phyloP scores from a whole-genome alignment of 2,888 invertebrate species.

The Baronia brevicornis region DNA sequence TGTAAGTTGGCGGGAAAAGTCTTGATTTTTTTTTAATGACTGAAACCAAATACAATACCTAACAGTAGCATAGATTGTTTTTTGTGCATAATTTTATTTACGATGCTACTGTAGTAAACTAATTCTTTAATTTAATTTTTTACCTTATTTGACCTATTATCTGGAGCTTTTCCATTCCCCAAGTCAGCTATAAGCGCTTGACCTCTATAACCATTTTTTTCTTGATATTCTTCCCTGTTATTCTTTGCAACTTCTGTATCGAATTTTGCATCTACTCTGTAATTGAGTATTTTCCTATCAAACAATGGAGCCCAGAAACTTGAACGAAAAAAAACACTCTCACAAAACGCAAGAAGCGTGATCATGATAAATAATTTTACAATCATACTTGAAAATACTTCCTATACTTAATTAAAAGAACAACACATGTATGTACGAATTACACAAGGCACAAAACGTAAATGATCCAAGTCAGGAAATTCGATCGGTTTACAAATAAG shows the following conservation, averaged over 20 bases:
- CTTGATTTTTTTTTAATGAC: too few species aligned
- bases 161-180: constrained; percentile 42
- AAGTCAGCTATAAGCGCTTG: constrained; percentile 45
- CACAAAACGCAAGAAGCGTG: constrained; percentile 24
- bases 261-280: constrained; percentile 47
- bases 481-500: constrained; percentile 4
- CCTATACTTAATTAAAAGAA: too few species aligned
- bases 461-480: constrained; percentile 26
- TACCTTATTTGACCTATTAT: constrained; percentile 29
- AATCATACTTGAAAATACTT: constrained; percentile 19
- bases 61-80: too few species aligned
- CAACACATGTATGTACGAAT: constrained; percentile 4
- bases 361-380: constrained; percentile 25
- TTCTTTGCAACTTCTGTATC: constrained; percentile 36
- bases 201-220: constrained; percentile 44
- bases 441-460: constrained; percentile 14
- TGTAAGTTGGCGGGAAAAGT: too few species aligned
- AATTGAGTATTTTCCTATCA: constrained; percentile 47
- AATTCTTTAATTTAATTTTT: constrained; percentile 12
- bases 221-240: constrained; percentile 33
- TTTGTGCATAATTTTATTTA: too few species aligned
- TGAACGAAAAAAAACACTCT: constrained; percentile 33
- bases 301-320: constrained; percentile 62
- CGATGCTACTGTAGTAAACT: too few species aligned
- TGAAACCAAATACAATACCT: too few species aligned